Percentiles rank a stretch among this genome's conserved stretches.
Conservation (phyloP, 92 coral and sea anemone genomes). For the Epizoanthus scotinus region DNA sequence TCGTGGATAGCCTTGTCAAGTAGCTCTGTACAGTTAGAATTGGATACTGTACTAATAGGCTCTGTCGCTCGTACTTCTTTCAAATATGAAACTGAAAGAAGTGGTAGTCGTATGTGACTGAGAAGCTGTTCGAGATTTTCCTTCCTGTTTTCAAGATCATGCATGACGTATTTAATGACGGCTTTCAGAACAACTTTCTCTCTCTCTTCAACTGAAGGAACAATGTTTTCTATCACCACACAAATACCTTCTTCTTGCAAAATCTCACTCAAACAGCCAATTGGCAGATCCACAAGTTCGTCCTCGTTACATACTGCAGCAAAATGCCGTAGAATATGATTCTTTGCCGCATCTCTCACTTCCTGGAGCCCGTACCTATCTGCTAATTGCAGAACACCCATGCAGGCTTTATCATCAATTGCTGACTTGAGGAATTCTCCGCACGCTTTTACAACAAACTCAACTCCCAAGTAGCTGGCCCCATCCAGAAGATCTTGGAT, state of each 20-base stretch:
- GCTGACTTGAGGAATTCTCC: slow-evolving; percentile 56
- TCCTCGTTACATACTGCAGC: slow-evolving; percentile 55
- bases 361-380: slow-evolving; percentile 58
- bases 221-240: slow-evolving; percentile 59
- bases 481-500: slow-evolving; percentile 76
- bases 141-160: slow-evolving; percentile 49
- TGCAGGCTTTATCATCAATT: slow-evolving; percentile 50
- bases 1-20: slow-evolving; percentile 22
- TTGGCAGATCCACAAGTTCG: slow-evolving; percentile 58
- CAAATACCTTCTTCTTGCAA: slow-evolving; percentile 60
- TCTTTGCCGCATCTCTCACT: slow-evolving; percentile 48
- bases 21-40: slow-evolving; percentile 52
- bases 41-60: neutral
- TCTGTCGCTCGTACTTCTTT: slow-evolving; percentile 37
- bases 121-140: slow-evolving; percentile 59
- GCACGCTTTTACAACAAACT: slow-evolving; percentile 71
- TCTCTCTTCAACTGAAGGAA: slow-evolving; percentile 61
- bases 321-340: slow-evolving; percentile 57
- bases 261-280: slow-evolving; percentile 50
- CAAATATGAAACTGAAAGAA: slow-evolving; percentile 56
- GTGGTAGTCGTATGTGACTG: slow-evolving; percentile 56
- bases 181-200: slow-evolving; percentile 72
- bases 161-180: slow-evolving; percentile 62
- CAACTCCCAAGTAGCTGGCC: slow-evolving; percentile 74
- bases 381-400: slow-evolving; percentile 64